phyloP scores from a whole-genome alignment of 2,888 invertebrate species.

The Lissocephala sabroskyi region DNA sequence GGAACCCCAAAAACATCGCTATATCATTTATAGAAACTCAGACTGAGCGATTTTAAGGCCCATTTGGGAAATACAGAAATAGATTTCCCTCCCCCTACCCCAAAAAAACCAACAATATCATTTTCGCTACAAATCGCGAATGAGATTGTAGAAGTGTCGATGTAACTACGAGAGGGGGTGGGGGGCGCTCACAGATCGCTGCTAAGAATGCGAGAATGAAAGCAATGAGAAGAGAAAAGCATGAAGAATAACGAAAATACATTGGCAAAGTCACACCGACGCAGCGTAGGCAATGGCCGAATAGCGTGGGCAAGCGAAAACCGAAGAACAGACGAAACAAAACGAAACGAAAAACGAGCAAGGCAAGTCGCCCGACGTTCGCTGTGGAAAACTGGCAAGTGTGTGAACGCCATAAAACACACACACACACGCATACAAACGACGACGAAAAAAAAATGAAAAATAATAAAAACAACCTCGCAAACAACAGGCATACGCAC shows the following conservation, averaged over 20 bases:
- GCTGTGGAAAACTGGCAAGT: constrained; percentile 59
- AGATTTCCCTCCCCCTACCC: no score
- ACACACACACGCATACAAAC: constrained; percentile 29
- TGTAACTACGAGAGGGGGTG: no score
- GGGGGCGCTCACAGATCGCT: no score
- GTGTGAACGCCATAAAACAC: constrained; percentile 42
- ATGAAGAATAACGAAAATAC: constrained; percentile 9
- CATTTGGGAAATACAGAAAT: no score
- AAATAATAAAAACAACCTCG: constrained; percentile 6
- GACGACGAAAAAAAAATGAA: constrained; percentile 15
- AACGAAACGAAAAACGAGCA: constrained; percentile 5
- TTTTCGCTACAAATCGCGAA: no score
- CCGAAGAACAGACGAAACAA: constrained; percentile 19
- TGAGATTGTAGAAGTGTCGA: no score
- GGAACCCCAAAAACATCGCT: constrained; percentile 14
- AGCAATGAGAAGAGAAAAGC: constrained; percentile 7
- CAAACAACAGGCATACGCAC: constrained; percentile 44
- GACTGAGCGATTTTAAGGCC: no score
- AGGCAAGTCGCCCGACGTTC: constrained; percentile 3
- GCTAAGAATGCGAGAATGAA: neutral
- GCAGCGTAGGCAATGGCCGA: constrained; percentile 11
- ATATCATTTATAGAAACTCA: no score
- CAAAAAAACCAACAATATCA: no score
- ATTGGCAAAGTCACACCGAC: constrained; percentile 25
- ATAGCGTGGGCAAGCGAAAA: constrained; percentile 23